Percentiles rank a stretch among this genome's conserved stretches.
These are phyloP conservation scores for Allygus modestus DNA, from an alignment of 2,888 invertebrate genomes.

Conservation along the genomic window DNA sequence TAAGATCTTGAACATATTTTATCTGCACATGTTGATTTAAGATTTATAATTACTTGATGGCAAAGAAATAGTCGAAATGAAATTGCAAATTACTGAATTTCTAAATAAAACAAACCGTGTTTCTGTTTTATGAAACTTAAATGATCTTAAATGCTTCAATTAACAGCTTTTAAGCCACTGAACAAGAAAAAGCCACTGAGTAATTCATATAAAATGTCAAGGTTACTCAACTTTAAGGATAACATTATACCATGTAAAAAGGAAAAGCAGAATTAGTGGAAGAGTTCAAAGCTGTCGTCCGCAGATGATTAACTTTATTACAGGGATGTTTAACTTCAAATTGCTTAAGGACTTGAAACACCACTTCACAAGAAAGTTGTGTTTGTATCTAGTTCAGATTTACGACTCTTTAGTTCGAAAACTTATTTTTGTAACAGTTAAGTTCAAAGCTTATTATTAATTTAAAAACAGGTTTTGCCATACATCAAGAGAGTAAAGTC, in stretches of 20 bases:
- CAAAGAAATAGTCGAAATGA: too few relatives aligned
- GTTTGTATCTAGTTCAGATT: background rate
- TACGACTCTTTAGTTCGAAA: background rate
- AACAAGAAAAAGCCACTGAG: background rate
- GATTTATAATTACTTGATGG: too few relatives aligned
- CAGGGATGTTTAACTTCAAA: background rate
- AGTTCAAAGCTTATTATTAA: too few relatives aligned
- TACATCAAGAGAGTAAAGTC: too few relatives aligned
- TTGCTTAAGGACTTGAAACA: slow-evolving; percentile 20
- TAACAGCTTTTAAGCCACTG: background rate
- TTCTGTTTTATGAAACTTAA: too few relatives aligned
- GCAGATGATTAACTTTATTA: slow-evolving; percentile 39
- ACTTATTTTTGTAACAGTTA: background rate
- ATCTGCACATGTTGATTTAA: too few relatives aligned
- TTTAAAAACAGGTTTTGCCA: too few relatives aligned
- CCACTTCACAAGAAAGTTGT: background rate
- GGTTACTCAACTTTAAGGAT: background rate
- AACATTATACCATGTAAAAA: background rate
- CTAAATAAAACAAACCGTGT: too few relatives aligned
- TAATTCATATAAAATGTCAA: background rate
- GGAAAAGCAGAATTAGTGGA: background rate
- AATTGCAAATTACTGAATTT: too few relatives aligned
- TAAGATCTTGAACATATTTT: too few relatives aligned
- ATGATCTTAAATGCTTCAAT: background rate
- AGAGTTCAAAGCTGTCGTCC: slow-evolving; percentile 34